Percentiles rank a stretch among this genome's conserved stretches.
phyloP scores from a whole-genome alignment of 1,140 invertebrate species.

The Hesperophylax magnus region DNA sequence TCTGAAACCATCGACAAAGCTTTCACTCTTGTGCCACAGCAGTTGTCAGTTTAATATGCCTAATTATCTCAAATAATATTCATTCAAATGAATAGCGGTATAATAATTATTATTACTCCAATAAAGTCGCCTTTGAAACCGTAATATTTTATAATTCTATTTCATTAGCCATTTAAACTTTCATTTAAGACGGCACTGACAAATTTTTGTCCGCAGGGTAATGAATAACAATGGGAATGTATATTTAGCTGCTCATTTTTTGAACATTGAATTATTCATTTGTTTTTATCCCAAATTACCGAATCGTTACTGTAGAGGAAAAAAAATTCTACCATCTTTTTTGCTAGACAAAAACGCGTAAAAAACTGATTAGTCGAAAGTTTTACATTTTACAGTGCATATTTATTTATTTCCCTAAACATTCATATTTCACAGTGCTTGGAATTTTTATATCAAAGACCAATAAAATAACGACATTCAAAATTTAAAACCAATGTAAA shows the following conservation, averaged over 20 bases:
- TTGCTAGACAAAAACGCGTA: no score
- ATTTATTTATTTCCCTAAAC: no score
- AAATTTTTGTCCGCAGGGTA: constrained; percentile 22
- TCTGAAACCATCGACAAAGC: constrained; percentile 6
- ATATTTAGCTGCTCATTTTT: constrained; percentile 47
- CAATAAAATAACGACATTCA: no score
- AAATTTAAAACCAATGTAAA: no score
- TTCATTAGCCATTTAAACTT: constrained; percentile 52
- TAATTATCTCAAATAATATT: not conserved
- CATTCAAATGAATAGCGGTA: no score
- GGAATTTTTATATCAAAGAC: no score
- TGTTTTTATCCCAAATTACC: constrained; percentile 3
- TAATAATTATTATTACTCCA: no score
- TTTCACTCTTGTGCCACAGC: not conserved
- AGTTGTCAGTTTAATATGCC: not conserved
- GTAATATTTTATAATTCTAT: not conserved
- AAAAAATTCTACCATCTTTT: no score
- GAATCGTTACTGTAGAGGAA: no score
- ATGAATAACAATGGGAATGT: constrained; percentile 54
- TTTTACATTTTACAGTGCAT: no score
- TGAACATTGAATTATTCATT: constrained; percentile 28
- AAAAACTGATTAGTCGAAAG: no score
- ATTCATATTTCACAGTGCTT: no score
- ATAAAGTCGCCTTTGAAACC: constrained; percentile 16
- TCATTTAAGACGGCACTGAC: constrained; percentile 45